Evolutionary conservation across 2,113 vertebrate genomes (phyloP), one percentile per base, ranked within the genome.

Genomic region (Epinephelus cyanopodus): DNA sequence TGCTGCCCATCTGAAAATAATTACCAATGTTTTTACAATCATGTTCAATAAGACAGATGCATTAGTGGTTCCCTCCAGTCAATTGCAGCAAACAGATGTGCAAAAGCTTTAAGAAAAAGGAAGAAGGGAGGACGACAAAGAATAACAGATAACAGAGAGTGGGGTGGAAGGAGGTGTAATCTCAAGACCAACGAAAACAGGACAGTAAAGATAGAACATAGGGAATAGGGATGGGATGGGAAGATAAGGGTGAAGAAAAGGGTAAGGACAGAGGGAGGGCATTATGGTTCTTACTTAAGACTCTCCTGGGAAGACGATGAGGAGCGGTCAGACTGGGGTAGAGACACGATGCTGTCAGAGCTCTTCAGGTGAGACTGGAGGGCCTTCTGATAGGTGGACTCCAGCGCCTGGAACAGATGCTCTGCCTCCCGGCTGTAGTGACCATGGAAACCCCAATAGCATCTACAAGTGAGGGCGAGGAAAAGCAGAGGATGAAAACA

Each of bases 241-340:
- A 9, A 29, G 8, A 21, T 1, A 5, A 19, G 37, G 19, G 33
- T 37, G 5, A 37, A 7, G 7, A 37, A 39, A 39, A 33, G 10
- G 27, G 4, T n/a, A 2, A 65, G 12, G 7, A 42, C 8, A 33
- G n/a, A 33, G 11, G 37, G 0, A 69, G 21, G 19, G 48, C 10
- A 10, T 37, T 4, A 0, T 1, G 8, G 25, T 45, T 82, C 97
- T 96, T 94, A 99, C 98, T 99, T 99, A 21, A 99, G 97, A 90
- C 98, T 99, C 94, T 99, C 98, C 86, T 99, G 98, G 6, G 98
- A 99, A 77, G 97, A 99, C 2, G 98, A 99, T 0, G 98, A 99
- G 0, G 98, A 99, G 18, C 98, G 97, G 91, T 99, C 98, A 0
- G 98, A 99, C 77, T 99, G 98, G 0, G 98, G 98, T 64, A 99